phyloP scores from a whole-genome alignment of 2,888 invertebrate genomes.

The Morpho helenor region DNA sequence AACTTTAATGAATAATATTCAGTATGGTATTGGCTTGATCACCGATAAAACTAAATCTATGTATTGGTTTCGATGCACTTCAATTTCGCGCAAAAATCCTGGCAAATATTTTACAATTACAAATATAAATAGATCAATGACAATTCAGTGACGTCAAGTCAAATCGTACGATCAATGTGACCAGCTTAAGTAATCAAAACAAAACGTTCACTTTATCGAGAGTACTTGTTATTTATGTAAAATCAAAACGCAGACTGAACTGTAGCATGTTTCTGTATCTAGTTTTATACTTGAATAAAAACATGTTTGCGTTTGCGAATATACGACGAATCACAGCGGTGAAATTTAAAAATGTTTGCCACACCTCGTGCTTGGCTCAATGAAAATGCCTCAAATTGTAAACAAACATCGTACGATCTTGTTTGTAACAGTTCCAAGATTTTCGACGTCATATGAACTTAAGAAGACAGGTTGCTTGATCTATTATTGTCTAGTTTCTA shows the following conservation, averaged over 20 bases:
- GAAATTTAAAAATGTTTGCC: conserved; percentile 31
- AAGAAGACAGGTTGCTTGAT: conserved; percentile 1
- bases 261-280: conserved; percentile 16
- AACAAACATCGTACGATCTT: conserved; percentile 63
- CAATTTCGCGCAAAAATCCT: conserved; percentile 29
- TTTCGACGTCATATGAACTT: conserved; percentile 15
- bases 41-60: conserved; percentile 18
- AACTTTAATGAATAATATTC: conserved; percentile 18
- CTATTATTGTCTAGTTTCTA: conserved; percentile 8
- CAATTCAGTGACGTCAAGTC: conserved; percentile 49
- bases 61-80: conserved; percentile 16
- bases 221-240: conserved; percentile 23
- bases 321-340: conserved; percentile 21
- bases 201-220: conserved; percentile 25
- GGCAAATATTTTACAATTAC: conserved; percentile 34
- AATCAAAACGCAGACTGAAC: conserved; percentile 34
- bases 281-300: conserved; percentile 51
- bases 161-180: conserved; percentile 59
- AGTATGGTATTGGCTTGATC: conserved; percentile 23
- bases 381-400: conserved; percentile 42
- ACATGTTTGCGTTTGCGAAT: conserved; percentile 47
- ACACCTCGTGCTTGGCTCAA: conserved; percentile 50
- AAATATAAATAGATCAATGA: conserved; percentile 59
- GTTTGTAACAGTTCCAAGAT: conserved; percentile 44
- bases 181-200: conserved; percentile 51